Conservation (phyloP, 2,888 invertebrate genomes). For the Pachydiplax longipennis region DNA sequence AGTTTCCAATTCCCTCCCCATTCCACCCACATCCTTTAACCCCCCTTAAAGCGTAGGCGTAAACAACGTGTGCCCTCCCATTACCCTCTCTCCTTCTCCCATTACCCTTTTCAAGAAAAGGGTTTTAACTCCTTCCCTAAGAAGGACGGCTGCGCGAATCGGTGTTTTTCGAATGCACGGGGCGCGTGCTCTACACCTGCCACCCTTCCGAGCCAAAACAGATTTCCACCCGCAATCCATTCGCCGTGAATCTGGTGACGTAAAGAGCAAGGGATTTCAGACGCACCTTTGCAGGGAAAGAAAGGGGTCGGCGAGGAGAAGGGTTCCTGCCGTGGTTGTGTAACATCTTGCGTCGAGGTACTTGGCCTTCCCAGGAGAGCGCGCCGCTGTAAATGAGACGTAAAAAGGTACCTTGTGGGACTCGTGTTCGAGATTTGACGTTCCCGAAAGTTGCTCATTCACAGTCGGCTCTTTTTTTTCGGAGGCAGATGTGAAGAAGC, state of each 20-base stretch:
- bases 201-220: background rate
- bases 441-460: background rate
- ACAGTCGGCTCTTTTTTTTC: background rate
- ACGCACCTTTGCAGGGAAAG: background rate
- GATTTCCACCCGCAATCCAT: background rate
- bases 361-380: background rate
- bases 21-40: background rate
- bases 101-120: background rate
- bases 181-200: background rate
- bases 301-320: background rate
- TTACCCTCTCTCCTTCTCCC: background rate
- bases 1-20: background rate
- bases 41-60: background rate
- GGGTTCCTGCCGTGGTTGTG: background rate
- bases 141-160: background rate
- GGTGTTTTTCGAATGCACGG: background rate
- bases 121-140: background rate
- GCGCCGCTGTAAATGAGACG: background rate
- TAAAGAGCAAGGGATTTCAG: background rate
- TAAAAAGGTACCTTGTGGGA: background rate
- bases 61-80: background rate
- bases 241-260: background rate
- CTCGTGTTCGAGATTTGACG: background rate
- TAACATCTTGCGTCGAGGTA: background rate
- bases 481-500: background rate